Evolutionary conservation across 2,888 invertebrate genomes (phyloP).

Genomic region (Choristoneura rosaceana): DNA sequence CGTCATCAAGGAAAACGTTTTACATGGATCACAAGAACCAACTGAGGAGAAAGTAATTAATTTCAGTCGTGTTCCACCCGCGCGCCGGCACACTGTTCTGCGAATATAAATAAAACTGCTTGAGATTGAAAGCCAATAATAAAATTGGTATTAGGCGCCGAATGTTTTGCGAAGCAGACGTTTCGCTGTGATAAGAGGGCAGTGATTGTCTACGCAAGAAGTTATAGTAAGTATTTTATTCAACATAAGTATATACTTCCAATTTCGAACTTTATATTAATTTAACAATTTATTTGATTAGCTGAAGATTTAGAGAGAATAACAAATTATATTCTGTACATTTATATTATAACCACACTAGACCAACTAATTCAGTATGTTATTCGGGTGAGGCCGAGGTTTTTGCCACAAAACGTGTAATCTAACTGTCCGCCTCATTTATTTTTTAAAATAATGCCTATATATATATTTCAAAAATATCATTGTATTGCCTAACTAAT

Average conservation of each 20-base stretch:
- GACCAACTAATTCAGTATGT: not conserved
- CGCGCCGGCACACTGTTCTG: conserved; percentile 69
- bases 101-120: conserved; percentile 70
- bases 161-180: conserved; percentile 35
- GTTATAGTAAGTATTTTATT: conserved; percentile 24
- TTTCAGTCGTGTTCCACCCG: conserved; percentile 72
- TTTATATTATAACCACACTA: not conserved
- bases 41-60: conserved; percentile 74
- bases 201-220: conserved; percentile 1
- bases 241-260: not conserved
- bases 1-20: conserved; percentile 67
- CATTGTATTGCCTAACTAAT: too few species aligned
- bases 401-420: too few species aligned
- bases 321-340: not conserved
- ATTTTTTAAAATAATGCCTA: too few species aligned
- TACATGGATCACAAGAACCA: conserved; percentile 56
- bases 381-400: too few species aligned
- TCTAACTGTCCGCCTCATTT: too few species aligned
- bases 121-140: conserved; percentile 53
- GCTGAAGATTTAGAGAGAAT: not conserved
- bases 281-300: not conserved
- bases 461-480: too few species aligned
- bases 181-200: conserved; percentile 28
- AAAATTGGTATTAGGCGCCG: conserved; percentile 45
- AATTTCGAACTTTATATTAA: not conserved